Percentiles rank a stretch among this genome's conserved stretches.
Conservation (phyloP, 1,140 invertebrate genomes). For the Rhagoletis pomonella region DNA sequence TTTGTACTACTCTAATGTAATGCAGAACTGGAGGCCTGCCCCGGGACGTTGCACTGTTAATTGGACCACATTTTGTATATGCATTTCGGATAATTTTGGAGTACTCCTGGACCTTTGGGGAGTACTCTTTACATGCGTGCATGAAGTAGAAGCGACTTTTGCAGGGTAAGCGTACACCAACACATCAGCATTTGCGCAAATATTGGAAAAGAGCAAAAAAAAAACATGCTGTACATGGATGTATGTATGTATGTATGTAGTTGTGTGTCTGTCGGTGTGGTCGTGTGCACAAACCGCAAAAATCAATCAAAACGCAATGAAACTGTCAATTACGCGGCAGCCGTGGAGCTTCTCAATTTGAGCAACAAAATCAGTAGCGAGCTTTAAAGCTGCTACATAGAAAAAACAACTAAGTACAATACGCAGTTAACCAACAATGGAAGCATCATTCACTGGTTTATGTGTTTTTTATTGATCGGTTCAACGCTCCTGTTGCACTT, state of each 20-base stretch:
- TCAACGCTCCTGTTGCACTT: neutral
- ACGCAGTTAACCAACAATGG: neutral
- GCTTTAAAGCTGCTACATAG: too few species aligned
- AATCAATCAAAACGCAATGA: slow-evolving; percentile 55
- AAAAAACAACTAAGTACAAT: neutral
- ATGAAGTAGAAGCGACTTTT: too few species aligned
- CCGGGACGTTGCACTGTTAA: too few species aligned
- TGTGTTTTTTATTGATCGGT: neutral
- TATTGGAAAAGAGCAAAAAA: neutral
- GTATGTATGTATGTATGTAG: neutral
- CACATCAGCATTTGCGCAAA: neutral
- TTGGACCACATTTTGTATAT: too few species aligned
- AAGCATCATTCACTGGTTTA: neutral
- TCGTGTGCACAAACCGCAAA: slow-evolving; percentile 45
- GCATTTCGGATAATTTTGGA: too few species aligned
- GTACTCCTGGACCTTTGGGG: too few species aligned
- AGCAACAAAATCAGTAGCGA: too few species aligned
- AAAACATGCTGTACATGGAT: neutral
- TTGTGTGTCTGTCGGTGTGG: neutral
- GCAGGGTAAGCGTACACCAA: neutral
- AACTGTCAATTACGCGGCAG: slow-evolving; percentile 52
- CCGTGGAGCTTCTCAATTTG: slow-evolving; percentile 1
- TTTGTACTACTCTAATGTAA: too few species aligned
- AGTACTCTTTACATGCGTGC: too few species aligned
- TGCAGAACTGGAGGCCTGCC: too few species aligned